Evolutionary conservation across 1,140 invertebrate genomes (phyloP), one percentile per base, ranked within the genome.

Genomic region (Papilio helenus): DNA sequence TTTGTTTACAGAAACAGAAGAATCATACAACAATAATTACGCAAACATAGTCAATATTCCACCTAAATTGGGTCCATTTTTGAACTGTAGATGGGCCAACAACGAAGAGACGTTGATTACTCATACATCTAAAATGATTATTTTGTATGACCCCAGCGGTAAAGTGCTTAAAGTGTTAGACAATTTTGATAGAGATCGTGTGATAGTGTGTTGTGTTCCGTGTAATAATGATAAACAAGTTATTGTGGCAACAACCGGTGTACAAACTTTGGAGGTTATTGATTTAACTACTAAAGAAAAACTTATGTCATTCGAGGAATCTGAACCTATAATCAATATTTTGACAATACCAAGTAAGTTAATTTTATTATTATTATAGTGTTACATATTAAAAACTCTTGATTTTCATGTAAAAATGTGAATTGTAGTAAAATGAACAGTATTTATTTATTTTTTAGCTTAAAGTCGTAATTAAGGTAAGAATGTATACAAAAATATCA

Each of bases 51-150:
- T 86, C 20, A 90, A 82, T 0, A 92, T 93, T 46, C 73, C 46
- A 42, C 87, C 88, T 0, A 87, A 87, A 73, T 72, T 88, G 14
- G 89, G 90, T 0, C 84, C 86, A 0, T 89, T 87, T 68, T 51
- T 92, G 34, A 90, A 90, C 82, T 93, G 90, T 46, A 83, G 89
- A n/a, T 94, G 93, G 93, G 81, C 89, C 0, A 90, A 90, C 81
- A 87, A 88, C 34, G 88, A 92, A n/a, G 88, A 92, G 34, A 86
- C 82, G 5, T 77, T 94, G 0, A 86, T 93, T 16, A 83, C 91
- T 0, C 92, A 94, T 49, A 93, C 92, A 1, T 74, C 83, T 0
- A 89, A 90, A 77, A 89, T 88, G 61, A 88, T 93, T 42, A 83
- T 89, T 0, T 23, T 93, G 34, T 92, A 90, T 82, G 80, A 82